phyloP scores from a whole-genome alignment of 2,113 vertebrate species.

The Cnemophilus loriae region DNA sequence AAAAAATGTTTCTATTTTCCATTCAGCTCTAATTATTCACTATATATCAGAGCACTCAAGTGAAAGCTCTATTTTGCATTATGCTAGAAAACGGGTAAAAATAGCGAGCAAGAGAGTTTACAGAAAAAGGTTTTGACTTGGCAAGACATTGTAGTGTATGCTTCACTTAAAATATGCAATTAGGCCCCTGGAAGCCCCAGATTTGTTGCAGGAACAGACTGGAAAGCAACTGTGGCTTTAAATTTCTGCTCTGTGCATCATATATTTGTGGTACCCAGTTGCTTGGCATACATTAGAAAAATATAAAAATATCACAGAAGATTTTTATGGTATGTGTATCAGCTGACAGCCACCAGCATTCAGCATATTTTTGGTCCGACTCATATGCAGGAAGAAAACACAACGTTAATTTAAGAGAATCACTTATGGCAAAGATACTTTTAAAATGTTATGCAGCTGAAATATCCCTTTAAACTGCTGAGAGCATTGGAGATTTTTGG shows the following conservation, averaged over 20 bases:
- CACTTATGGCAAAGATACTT: not conserved
- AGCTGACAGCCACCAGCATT: not conserved
- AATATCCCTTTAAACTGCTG: not conserved
- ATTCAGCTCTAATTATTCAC: conserved; percentile 34
- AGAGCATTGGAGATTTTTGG: not conserved
- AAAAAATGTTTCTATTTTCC: not conserved
- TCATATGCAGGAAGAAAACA: not conserved
- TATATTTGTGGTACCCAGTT: not conserved
- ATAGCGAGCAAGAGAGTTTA: not conserved
- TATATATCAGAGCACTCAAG: not conserved
- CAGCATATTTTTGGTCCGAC: not conserved
- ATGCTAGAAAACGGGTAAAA: conserved; percentile 24
- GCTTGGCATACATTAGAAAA: not conserved
- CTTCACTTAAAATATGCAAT: conserved; percentile 41
- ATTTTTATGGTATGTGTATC: not conserved
- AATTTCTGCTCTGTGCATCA: not conserved
- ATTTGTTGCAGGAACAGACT: not conserved
- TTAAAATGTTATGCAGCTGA: not conserved
- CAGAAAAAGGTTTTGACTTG: conserved; percentile 40
- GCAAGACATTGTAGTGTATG: conserved; percentile 8
- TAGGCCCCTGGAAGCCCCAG: not conserved
- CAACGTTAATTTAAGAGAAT: not conserved
- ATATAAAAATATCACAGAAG: not conserved
- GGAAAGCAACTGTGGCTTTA: not conserved
- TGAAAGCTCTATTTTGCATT: conserved; percentile 8